phyloP scores from a whole-genome alignment of 2,797 vertebrate genomes.

The Remorina albescens region DNA sequence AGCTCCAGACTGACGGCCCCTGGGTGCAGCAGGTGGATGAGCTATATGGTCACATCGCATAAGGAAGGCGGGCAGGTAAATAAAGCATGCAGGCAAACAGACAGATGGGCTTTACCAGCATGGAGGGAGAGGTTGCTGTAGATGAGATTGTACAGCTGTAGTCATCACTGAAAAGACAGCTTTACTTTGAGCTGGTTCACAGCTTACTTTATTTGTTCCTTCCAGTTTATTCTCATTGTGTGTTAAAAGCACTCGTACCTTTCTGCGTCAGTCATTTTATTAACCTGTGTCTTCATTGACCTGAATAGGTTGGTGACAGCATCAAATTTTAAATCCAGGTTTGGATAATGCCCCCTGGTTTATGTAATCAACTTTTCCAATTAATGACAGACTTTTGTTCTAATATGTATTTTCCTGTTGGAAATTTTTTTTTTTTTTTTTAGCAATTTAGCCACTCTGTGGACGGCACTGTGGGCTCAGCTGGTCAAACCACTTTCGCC shows the following conservation, averaged over 20 bases:
- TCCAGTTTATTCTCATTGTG: background rate
- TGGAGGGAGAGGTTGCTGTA: background rate
- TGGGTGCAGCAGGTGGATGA: constrained; percentile 36
- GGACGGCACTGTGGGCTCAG: background rate
- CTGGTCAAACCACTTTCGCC: too few relatives aligned
- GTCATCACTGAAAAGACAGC: constrained; percentile 18
- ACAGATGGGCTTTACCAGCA: constrained; percentile 39
- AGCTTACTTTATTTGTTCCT: constrained; percentile 2
- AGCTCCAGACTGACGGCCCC: constrained; percentile 1
- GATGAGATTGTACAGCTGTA: constrained; percentile 8
- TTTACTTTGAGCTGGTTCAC: too few relatives aligned
- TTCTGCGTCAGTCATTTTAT: background rate
- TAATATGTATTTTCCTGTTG: background rate
- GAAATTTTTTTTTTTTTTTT: too few relatives aligned
- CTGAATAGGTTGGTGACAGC: background rate
- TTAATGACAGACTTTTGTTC: background rate
- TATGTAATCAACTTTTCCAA: too few relatives aligned
- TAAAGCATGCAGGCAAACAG: constrained; percentile 39
- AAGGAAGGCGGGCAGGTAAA: constrained; percentile 35
- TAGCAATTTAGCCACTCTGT: background rate
- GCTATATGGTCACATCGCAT: constrained; percentile 18
- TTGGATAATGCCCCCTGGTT: background rate
- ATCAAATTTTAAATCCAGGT: background rate
- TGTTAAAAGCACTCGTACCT: background rate
- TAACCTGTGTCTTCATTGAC: background rate